These are phyloP conservation scores for Plotosus lineatus DNA, from an alignment of 2,113 vertebrate species.

Conservation along the genomic window DNA sequence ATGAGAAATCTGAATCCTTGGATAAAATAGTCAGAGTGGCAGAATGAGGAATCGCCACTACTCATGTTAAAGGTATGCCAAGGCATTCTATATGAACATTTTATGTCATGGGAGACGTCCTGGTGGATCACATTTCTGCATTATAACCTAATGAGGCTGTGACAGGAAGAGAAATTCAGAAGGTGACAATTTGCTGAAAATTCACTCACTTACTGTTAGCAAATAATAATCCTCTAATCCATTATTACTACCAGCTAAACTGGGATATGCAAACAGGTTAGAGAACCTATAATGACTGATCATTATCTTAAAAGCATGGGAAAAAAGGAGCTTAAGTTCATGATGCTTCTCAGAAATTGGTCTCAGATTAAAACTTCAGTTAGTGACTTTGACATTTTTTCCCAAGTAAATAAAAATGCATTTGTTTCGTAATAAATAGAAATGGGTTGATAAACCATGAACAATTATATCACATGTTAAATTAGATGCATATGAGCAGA, in stretches of 20 bases:
- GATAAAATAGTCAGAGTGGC: constrained; percentile 41
- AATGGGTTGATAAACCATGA: too few relatives aligned
- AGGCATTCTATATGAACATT: constrained; percentile 20
- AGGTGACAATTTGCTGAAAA: constrained; percentile 29
- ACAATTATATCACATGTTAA: too few relatives aligned
- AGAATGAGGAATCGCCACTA: constrained; percentile 30
- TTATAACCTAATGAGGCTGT: constrained; percentile 11
- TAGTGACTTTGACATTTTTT: too few relatives aligned
- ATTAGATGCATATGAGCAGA: too few relatives aligned
- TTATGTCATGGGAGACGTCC: not conserved
- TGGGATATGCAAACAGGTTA: not conserved
- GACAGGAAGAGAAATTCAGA: constrained; percentile 2
- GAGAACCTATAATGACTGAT: not conserved
- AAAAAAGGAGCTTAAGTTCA: not conserved
- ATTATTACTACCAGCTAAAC: not conserved
- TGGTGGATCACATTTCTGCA: constrained; percentile 24
- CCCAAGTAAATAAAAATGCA: too few relatives aligned
- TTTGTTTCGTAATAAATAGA: too few relatives aligned
- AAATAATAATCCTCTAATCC: constrained; percentile 12
- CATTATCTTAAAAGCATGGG: not conserved
- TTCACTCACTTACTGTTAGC: not conserved
- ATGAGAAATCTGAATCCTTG: constrained; percentile 10
- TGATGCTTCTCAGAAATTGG: not conserved
- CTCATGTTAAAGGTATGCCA: constrained; percentile 30
- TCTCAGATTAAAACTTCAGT: not conserved